Evolutionary conservation across 2,888 invertebrate species (phyloP), one percentile per base, ranked within the genome.

Genomic region (Ommatoiulus sabulosus): DNA sequence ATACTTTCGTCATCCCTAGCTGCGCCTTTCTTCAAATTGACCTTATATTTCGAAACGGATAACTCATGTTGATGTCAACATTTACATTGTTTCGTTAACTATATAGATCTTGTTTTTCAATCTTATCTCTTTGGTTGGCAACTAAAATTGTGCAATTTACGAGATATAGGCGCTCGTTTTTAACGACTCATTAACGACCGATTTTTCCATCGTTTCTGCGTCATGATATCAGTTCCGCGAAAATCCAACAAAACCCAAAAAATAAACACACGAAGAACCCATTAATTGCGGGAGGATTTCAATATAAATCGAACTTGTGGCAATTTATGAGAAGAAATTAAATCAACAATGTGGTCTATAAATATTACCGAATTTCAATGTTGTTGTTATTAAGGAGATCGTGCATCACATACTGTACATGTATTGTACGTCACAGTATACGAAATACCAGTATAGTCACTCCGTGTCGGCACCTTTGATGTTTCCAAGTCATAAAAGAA

Each of bases 61-160:
- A 63, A 63, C 63, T 63, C 63, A 63, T 63, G 63, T 63, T 63
- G 63, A n/a, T 63, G 63, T 63, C 63, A 63, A 63, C 63, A 63
- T 63, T 63, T 63, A 20, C 63, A 63, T 63, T 63, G 63, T 63
- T 63, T 1, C 20, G n/a, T 63, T 63, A 63, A 63, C 63, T 63
- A 63, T 6, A 20, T 63, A 63, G 63, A 63, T 63, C 63, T 63
- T 63, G 63, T 63, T 63, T 63, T 63, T 63, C 63, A 63, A 63
- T 63, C 63, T n/a, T 63, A 63, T 20, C 20, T 63, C 20, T 20
- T 63, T 63, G 17, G 63, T 20, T 20, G 63, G 17, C n/a, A n/a
- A 6, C 63, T 63, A 63, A 63, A 63, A 20, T 63, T 20, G 63
- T 20, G 20, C 63, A 63, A 63, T 63, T 63, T 63, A 63, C n/a